Conservation (phyloP, 53 echinoderm and acorn worm genomes). For the Paracentrotus lividus region DNA sequence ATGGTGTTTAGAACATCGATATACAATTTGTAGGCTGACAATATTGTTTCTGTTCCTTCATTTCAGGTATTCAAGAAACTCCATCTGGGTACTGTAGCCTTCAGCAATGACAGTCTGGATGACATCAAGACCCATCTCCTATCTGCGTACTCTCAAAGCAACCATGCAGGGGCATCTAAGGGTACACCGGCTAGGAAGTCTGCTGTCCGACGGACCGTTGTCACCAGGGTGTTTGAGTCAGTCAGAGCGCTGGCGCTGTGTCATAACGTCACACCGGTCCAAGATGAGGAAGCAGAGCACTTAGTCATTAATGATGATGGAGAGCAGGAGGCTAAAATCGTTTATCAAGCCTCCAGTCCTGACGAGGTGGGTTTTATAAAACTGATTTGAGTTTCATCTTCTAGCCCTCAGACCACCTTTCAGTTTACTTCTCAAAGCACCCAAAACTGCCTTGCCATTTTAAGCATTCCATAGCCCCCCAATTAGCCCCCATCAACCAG, state of each 20-base stretch:
- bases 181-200: constrained; percentile 85
- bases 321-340: constrained; percentile 77
- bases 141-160: constrained; percentile 83
- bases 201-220: constrained; percentile 88
- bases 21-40: too few species aligned
- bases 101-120: constrained; percentile 87
- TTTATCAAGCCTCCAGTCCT: constrained; percentile 96
- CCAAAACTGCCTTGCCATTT: too few species aligned
- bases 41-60: background rate
- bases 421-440: too few species aligned
- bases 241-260: constrained; percentile 96
- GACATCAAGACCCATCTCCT: constrained; percentile 86
- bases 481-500: too few species aligned
- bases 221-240: constrained; percentile 90
- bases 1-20: too few species aligned
- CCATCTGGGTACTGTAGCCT: constrained; percentile 95
- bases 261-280: constrained; percentile 95
- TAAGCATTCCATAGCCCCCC: too few species aligned
- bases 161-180: constrained; percentile 70
- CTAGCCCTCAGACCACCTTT: too few species aligned
- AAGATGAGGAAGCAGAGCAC: constrained; percentile 81
- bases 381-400: too few species aligned
- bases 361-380: constrained; percentile 92
- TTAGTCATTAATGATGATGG: constrained; percentile 70
- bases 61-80: constrained; percentile 95